Evolutionary conservation across 1,140 invertebrate species (phyloP).

Genomic region (Ptiloglossa arizonensis): DNA sequence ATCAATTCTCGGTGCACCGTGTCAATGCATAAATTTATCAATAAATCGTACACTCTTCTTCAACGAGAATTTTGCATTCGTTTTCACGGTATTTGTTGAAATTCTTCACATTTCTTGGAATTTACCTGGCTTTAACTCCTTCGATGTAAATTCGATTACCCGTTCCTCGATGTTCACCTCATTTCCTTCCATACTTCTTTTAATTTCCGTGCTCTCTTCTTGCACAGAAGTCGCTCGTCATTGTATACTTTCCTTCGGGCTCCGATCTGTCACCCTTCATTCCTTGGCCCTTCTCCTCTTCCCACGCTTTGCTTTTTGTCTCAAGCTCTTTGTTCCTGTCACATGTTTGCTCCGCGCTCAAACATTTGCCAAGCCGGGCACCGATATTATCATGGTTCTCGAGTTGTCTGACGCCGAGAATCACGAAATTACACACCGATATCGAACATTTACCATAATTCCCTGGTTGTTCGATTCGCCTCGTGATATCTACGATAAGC

Average conservation of each 20-base stretch:
- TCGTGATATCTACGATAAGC: neutral
- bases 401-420: neutral
- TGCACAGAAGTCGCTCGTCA: neutral
- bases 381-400: slow-evolving; percentile 2
- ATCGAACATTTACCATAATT: slow-evolving; percentile 14
- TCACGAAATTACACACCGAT: slow-evolving; percentile 41
- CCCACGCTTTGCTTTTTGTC: too few relatives aligned
- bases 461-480: neutral
- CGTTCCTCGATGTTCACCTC: neutral
- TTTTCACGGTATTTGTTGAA: too few relatives aligned
- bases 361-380: neutral
- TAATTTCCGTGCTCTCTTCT: neutral
- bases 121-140: too few relatives aligned
- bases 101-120: neutral
- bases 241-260: neutral
- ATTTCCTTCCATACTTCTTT: neutral
- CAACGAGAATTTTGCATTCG: too few relatives aligned
- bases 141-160: neutral
- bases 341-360: slow-evolving; percentile 1
- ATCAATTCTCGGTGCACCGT: too few relatives aligned
- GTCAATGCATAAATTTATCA: too few relatives aligned
- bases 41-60: too few relatives aligned
- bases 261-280: slow-evolving; percentile 1
- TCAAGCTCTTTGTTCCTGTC: neutral
- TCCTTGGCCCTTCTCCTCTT: neutral